A percentile compares a stretch with the other conserved stretches of the same genome.
phyloP scores from a whole-genome alignment of 1,140 invertebrate species.

The Pseudoatta argentina region DNA sequence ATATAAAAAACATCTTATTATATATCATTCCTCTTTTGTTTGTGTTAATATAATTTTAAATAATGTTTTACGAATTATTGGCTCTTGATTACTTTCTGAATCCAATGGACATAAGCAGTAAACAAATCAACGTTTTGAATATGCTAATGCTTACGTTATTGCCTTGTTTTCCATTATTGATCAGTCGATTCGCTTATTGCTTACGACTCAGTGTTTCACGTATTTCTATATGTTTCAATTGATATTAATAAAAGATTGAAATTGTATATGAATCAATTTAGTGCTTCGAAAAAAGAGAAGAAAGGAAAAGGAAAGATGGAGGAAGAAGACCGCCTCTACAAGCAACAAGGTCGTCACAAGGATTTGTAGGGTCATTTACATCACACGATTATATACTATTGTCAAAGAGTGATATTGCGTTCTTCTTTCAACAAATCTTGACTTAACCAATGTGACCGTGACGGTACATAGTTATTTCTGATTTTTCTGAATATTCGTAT shows the following conservation, averaged over 20 bases:
- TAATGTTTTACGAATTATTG: too few species aligned
- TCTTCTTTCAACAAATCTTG: constrained; percentile 32
- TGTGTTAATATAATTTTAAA: too few species aligned
- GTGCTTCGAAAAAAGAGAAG: neutral
- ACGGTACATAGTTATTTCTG: constrained; percentile 69
- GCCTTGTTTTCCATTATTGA: too few species aligned
- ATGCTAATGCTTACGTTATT: too few species aligned
- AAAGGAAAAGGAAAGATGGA: neutral
- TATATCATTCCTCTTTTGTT: too few species aligned
- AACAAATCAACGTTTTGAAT: too few species aligned
- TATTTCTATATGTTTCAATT: neutral
- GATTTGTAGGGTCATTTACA: constrained; percentile 74
- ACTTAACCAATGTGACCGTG: neutral
- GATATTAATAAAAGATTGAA: constrained; percentile 13
- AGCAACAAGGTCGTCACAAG: constrained; percentile 74
- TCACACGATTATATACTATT: constrained; percentile 50
- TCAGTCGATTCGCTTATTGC: too few species aligned
- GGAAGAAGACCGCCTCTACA: neutral
- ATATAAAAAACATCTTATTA: too few species aligned
- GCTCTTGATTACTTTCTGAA: too few species aligned
- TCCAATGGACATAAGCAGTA: too few species aligned
- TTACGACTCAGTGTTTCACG: too few species aligned
- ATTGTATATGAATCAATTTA: neutral
- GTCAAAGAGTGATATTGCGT: constrained; percentile 25
- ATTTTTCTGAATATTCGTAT: constrained; percentile 57